Base-by-base conservation (phyloP, 2,113 vertebrate species). In the Podiceps cristatus region DNA sequence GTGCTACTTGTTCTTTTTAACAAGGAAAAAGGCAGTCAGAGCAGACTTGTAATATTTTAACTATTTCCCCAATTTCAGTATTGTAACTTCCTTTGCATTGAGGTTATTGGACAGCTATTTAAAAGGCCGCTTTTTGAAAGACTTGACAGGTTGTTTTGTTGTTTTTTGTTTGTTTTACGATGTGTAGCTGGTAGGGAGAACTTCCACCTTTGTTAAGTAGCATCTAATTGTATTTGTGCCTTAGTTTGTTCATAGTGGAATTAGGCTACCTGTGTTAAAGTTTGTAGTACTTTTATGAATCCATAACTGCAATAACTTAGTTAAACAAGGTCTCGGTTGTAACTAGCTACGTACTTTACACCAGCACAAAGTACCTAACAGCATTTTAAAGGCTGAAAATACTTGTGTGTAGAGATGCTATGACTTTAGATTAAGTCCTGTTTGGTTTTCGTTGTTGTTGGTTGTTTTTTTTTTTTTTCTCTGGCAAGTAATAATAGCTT, bases 131-230 rank as follows among this genome's bases (percentile, higher is more conserved):
- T 55, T 62, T 80, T 28, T 66, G 12, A 50, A 55, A 63, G 23
- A 7, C 18, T 56, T 18, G 11, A 5, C 1, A 2, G 6, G 7
- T 1, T 53, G 45, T 13, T 5, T 4, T 28, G 27, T 50, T 52
- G 25, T n/a, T 40, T 53, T 29, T 33, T 73, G 45, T 23, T 16
- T 17, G 11, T 22, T 22, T 69, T 27, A 5, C 9, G 0, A 23
- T 40, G 13, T 24, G 22, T 42, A n/a, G 19, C 20, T 58, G 55
- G 3, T 23, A 8, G 20, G 17, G 27, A 55, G 33, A 28, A 23
- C 20, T 87, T 52, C 10, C 35, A 10, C 14, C 3, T 44, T 47
- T 28, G 10, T 37, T 53, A n/a, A 40, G 25, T 22, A 29, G 7
- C 19, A 7, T 42, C 4, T 2, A 45, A 14, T 13, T 42, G 7